phyloP scores from a whole-genome alignment of 2,888 invertebrate species.

The Pammene fasciana region DNA sequence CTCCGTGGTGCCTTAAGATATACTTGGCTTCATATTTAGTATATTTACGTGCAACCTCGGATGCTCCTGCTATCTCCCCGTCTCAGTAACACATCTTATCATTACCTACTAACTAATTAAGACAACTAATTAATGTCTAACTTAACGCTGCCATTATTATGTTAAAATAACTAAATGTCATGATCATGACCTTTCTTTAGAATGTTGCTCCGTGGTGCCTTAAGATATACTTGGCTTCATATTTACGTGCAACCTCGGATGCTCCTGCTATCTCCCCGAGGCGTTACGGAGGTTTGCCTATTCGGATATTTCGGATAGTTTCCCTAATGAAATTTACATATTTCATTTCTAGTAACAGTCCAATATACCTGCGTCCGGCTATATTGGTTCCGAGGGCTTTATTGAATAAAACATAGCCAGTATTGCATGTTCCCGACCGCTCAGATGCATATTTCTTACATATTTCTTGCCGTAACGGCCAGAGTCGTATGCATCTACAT shows the following conservation, averaged over 20 bases:
- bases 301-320: conserved; percentile 38
- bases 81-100: conserved; percentile 24
- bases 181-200: conserved; percentile 13
- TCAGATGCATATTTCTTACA: conserved; percentile 75
- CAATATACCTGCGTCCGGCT: conserved; percentile 60
- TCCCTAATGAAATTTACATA: conserved; percentile 45
- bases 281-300: conserved; percentile 40
- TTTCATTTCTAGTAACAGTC: conserved; percentile 59
- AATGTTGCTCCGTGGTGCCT: background rate
- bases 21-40: conserved; percentile 19
- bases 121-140: conserved; percentile 32
- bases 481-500: conserved; percentile 67
- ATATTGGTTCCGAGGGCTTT: conserved; percentile 71
- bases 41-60: conserved; percentile 29
- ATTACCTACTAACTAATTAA: conserved; percentile 31
- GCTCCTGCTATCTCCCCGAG: conserved; percentile 24
- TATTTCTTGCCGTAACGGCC: conserved; percentile 58
- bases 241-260: conserved; percentile 28
- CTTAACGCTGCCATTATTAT: conserved; percentile 25
- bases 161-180: conserved; percentile 4
- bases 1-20: conserved; percentile 16
- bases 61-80: conserved; percentile 19
- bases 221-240: conserved; percentile 19
- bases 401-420: conserved; percentile 77
- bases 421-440: conserved; percentile 69